A percentile compares a stretch with the other conserved stretches of the same genome.
phyloP scores from a whole-genome alignment of 2,797 vertebrate species.

The Rhinoraja longicauda region DNA sequence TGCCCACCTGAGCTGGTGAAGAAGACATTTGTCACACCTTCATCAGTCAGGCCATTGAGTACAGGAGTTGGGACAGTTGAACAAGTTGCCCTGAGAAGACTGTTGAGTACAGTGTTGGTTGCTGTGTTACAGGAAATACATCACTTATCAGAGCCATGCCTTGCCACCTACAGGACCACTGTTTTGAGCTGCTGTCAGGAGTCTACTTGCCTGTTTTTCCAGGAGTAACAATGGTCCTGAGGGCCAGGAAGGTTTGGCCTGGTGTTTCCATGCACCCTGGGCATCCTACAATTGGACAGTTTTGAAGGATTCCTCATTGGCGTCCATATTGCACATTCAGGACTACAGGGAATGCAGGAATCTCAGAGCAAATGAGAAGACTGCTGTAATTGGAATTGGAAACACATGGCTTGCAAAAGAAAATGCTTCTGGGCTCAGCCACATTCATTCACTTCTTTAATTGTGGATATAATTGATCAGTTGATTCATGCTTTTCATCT shows the following conservation, averaged over 20 bases:
- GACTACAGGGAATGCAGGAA: neutral
- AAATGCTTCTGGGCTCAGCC: neutral
- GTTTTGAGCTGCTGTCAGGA: too few species aligned
- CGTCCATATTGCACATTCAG: neutral
- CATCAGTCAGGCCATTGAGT: too few species aligned
- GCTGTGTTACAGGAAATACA: too few species aligned
- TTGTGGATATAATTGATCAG: neutral
- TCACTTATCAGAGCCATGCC: too few species aligned
- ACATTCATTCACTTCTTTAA: neutral
- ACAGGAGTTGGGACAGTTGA: too few species aligned
- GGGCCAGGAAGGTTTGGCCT: neutral
- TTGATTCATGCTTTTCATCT: neutral
- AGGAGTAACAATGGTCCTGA: neutral
- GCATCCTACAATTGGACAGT: neutral
- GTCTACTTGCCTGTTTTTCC: neutral
- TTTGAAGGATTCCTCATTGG: neutral
- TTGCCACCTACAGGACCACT: too few species aligned
- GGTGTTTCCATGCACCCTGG: neutral
- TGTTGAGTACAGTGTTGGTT: too few species aligned
- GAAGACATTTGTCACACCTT: too few species aligned
- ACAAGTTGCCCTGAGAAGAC: too few species aligned
- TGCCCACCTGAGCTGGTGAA: too few species aligned
- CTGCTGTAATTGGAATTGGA: neutral
- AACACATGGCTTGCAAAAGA: neutral
- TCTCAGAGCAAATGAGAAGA: neutral